Percentiles rank a stretch among this genome's conserved stretches.
Evolutionary conservation across 2,113 vertebrate genomes (phyloP).

Genomic region (Furnarius figulus): DNA sequence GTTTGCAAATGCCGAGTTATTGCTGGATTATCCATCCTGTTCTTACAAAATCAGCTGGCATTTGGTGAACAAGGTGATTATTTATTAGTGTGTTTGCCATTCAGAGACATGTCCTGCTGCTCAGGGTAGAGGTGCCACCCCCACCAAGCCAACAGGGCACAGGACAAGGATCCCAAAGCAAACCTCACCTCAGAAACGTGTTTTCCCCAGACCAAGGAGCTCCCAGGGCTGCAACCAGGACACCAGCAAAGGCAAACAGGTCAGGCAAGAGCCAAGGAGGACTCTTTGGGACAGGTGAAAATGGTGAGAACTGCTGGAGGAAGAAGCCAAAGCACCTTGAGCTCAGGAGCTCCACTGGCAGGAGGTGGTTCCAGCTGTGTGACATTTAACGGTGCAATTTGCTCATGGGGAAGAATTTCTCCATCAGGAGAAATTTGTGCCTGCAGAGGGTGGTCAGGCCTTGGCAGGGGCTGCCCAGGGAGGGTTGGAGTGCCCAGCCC

Average conservation of each 20-base stretch:
- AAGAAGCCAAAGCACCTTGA: not conserved
- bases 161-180: not conserved
- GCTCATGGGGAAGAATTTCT: not conserved
- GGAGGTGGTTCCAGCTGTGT: not conserved
- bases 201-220: not conserved
- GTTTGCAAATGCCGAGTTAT: not conserved
- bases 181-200: not conserved
- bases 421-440: accelerated
- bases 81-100: not conserved
- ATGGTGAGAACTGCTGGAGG: not conserved
- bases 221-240: not conserved
- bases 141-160: not conserved
- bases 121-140: not conserved
- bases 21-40: not conserved
- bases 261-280: not conserved
- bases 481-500: not conserved
- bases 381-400: not conserved
- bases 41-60: not conserved
- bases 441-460: not conserved
- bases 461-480: not conserved
- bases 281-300: not conserved
- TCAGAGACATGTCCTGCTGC: not conserved
- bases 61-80: not conserved
- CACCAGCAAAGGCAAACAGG: not conserved
- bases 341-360: not conserved